A percentile compares a stretch with the other conserved stretches of the same genome.
Conservation (phyloP, 2,888 invertebrate genomes). For the Dascillus cervinus region DNA sequence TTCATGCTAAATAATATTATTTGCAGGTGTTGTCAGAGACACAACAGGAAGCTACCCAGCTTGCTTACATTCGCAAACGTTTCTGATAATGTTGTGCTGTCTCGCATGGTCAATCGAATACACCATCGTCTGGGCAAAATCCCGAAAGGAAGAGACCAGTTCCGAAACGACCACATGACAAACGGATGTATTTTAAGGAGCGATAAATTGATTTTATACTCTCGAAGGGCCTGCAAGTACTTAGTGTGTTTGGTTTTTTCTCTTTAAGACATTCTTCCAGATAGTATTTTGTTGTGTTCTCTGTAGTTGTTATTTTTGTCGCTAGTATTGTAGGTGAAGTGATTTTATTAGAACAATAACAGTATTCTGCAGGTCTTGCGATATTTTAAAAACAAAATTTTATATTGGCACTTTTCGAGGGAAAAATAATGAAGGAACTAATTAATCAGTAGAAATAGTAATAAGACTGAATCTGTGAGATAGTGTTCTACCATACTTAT, state of each 20-base stretch:
- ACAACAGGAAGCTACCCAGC: conserved; percentile 58
- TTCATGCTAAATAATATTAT: conserved; percentile 14
- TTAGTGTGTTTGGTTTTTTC: too few relatives aligned
- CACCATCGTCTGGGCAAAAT: conserved; percentile 36
- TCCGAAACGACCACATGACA: conserved; percentile 34
- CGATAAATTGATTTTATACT: too few relatives aligned
- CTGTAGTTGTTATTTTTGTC: too few relatives aligned
- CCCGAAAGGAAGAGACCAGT: conserved; percentile 39
- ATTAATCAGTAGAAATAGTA: conserved; percentile 26
- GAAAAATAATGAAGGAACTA: too few relatives aligned
- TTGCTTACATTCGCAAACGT: conserved; percentile 65
- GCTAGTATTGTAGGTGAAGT: too few relatives aligned
- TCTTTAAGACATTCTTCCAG: too few relatives aligned
- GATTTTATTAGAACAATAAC: too few relatives aligned
- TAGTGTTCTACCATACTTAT: conserved; percentile 16
- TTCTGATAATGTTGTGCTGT: conserved; percentile 60
- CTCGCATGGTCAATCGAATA: conserved; percentile 64
- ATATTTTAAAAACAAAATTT: too few relatives aligned
- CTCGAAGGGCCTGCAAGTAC: too few relatives aligned
- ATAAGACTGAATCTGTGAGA: conserved; percentile 30
- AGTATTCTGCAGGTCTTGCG: too few relatives aligned
- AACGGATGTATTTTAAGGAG: conserved; percentile 12
- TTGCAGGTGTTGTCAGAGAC: conserved; percentile 63
- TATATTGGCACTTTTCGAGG: too few relatives aligned
- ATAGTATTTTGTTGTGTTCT: too few relatives aligned